Evolutionary conservation across 1,140 invertebrate genomes (phyloP).

Genomic region (Trichonephila clavipes): DNA sequence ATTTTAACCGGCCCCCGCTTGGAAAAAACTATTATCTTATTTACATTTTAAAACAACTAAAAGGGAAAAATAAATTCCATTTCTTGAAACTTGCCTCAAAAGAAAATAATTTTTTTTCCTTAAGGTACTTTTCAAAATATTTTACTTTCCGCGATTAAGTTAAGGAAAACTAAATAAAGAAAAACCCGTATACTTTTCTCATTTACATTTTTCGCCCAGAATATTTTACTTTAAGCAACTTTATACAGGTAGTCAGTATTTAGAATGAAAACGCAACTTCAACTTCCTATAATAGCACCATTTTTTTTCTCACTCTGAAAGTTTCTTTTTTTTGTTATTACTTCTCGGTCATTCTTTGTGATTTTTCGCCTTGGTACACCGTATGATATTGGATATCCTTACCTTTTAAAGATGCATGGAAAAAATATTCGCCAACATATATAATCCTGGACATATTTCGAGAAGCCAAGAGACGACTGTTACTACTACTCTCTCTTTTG

Average conservation of each 20-base stretch:
- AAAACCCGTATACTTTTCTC: no score
- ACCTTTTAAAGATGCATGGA: constrained; percentile 11
- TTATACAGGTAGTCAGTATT: neutral
- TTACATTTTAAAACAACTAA: no score
- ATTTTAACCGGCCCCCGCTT: no score
- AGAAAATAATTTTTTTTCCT: no score
- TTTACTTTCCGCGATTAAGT: no score
- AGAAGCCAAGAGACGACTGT: neutral
- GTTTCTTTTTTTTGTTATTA: neutral
- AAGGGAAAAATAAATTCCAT: no score
- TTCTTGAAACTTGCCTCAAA: no score
- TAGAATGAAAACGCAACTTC: neutral
- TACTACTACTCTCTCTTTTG: neutral
- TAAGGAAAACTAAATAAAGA: no score
- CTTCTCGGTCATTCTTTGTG: neutral
- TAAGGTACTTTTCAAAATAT: no score
- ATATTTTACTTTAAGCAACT: no score
- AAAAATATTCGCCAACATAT: constrained; percentile 6
- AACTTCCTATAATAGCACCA: neutral
- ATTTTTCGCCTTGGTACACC: neutral
- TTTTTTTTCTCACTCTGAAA: neutral
- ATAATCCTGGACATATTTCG: neutral
- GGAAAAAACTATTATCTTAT: no score
- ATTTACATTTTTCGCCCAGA: no score
- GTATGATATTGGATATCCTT: constrained; percentile 4